Percentiles rank a stretch among this genome's conserved stretches.
Conservation (phyloP, 2,797 vertebrate species). For the Oryzias dopingdopingensis region DNA sequence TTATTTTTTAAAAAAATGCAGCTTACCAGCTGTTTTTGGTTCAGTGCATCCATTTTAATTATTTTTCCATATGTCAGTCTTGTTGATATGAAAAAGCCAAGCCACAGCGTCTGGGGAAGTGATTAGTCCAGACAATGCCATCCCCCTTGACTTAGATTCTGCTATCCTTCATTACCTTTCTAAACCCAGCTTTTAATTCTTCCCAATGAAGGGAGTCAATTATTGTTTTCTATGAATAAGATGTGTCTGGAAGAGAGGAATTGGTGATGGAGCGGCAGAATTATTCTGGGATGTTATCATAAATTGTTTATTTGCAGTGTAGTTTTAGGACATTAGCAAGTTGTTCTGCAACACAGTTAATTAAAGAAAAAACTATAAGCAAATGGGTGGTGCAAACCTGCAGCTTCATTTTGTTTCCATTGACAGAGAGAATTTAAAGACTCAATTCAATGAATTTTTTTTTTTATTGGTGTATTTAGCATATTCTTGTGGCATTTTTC, state of each 20-base stretch:
- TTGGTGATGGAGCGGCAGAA: conserved; percentile 33
- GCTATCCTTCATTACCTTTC: conserved; percentile 64
- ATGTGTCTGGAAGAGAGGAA: conserved; percentile 55
- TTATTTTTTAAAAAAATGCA: conserved; percentile 44
- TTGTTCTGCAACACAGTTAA: no score
- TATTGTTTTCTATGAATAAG: conserved; percentile 58
- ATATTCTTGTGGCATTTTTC: no score
- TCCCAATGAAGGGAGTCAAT: conserved; percentile 56
- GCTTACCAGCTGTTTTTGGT: conserved; percentile 52
- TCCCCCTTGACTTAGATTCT: conserved; percentile 55
- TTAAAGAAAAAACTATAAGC: no score
- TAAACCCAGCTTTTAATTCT: conserved; percentile 67
- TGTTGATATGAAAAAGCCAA: conserved; percentile 61
- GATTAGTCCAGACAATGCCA: conserved; percentile 72
- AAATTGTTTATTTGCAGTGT: conserved; percentile 56
- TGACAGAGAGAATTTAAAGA: no score
- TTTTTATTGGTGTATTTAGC: no score
- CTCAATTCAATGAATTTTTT: no score
- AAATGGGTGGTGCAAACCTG: no score
- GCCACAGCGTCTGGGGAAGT: conserved; percentile 52
- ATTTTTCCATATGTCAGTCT: conserved; percentile 67
- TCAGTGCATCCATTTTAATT: conserved; percentile 63
- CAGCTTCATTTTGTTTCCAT: no score
- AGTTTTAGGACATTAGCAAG: conserved; percentile 47
- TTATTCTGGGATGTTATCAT: conserved; percentile 43